Conservation (phyloP, 2,113 vertebrate species). For the human region DNA sequence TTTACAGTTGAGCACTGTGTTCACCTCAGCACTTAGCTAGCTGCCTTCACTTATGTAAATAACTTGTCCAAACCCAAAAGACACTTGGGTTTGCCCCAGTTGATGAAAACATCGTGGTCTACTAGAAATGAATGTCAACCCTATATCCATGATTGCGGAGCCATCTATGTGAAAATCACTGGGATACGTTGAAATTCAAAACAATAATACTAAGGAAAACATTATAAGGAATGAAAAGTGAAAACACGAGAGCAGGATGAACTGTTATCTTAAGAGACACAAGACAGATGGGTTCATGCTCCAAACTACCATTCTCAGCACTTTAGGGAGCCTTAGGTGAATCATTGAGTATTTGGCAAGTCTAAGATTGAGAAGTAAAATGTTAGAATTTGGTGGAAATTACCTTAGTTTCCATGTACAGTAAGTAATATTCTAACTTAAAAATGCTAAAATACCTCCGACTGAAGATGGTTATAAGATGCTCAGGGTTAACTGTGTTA, state of each 20-base stretch:
- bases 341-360: constrained; percentile 35
- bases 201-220: neutral
- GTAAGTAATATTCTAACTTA: constrained; percentile 48
- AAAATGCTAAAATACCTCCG: constrained; percentile 69
- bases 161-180: neutral
- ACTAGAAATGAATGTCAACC: neutral
- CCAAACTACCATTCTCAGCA: constrained; percentile 21
- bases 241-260: neutral
- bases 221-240: neutral
- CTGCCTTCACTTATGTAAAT: neutral
- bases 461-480: constrained; percentile 83
- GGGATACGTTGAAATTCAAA: neutral
- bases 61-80: neutral
- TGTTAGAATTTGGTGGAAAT: constrained; percentile 26
- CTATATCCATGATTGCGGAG: neutral
- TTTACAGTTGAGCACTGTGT: neutral
- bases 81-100: neutral
- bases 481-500: constrained; percentile 86
- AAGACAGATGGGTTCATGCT: neutral
- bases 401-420: constrained; percentile 43
- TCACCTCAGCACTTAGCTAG: neutral
- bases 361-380: constrained; percentile 59
- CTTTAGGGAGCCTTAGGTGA: constrained; percentile 11
- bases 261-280: neutral
- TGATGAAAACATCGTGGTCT: neutral